Conservation (phyloP, 2,888 invertebrate species). For the Pinctada fucata region DNA sequence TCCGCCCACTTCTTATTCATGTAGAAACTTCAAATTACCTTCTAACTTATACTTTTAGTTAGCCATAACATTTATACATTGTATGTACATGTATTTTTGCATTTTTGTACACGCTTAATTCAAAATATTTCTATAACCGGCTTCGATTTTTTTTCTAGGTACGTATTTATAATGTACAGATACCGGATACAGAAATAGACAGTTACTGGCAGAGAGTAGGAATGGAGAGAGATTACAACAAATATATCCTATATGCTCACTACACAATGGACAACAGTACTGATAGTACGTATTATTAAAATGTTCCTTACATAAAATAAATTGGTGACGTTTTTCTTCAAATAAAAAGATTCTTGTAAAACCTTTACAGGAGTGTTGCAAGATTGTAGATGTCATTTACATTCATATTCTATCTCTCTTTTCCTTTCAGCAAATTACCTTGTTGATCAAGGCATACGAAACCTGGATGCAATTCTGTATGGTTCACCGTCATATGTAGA, state of each 20-base stretch:
- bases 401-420: not conserved
- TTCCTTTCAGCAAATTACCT: slow-evolving; percentile 21
- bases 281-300: slow-evolving; percentile 21
- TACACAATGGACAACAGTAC: slow-evolving; percentile 40
- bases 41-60: no score
- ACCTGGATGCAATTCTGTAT: slow-evolving; percentile 24
- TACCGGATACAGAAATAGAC: slow-evolving; percentile 35
- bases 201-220: slow-evolving; percentile 33
- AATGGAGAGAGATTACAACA: slow-evolving; percentile 32
- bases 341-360: not conserved
- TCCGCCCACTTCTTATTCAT: no score
- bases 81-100: no score
- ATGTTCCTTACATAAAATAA: not conserved
- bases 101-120: no score
- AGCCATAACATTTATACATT: no score
- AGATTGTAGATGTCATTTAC: not conserved
- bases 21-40: no score
- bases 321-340: not conserved
- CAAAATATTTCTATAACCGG: no score
- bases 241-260: slow-evolving; percentile 31
- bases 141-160: slow-evolving; percentile 22
- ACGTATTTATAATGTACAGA: slow-evolving; percentile 37
- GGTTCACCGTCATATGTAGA: slow-evolving; percentile 37
- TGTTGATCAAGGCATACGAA: slow-evolving; percentile 25
- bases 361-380: not conserved